phyloP scores from a whole-genome alignment of 2,797 vertebrate genomes.

The Gorsachius magnificus region DNA sequence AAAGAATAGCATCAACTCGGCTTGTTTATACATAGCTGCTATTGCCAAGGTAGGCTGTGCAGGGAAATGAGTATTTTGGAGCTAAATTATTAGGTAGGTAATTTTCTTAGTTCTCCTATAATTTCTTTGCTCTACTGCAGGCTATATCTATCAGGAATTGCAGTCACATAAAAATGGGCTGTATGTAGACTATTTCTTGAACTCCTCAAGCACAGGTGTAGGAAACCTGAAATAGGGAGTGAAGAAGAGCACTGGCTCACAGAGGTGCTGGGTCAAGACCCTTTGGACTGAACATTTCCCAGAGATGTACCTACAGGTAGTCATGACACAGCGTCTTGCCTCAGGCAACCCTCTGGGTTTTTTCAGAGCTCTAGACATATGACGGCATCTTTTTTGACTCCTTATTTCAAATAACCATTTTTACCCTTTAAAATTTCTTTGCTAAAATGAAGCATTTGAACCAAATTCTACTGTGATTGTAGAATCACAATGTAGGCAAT shows the following conservation, averaged over 20 bases:
- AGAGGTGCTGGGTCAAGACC: background rate
- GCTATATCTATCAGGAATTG: background rate
- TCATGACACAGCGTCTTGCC: background rate
- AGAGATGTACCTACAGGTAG: background rate
- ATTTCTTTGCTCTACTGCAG: background rate
- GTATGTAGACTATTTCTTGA: background rate
- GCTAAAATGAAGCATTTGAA: background rate
- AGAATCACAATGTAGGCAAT: background rate
- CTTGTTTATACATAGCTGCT: constrained; percentile 20
- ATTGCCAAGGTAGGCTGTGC: constrained; percentile 48
- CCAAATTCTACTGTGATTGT: background rate
- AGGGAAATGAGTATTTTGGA: constrained; percentile 34
- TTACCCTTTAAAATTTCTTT: background rate
- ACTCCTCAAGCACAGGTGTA: background rate
- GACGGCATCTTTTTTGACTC: background rate
- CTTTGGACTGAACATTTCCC: background rate
- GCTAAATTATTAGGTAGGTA: background rate
- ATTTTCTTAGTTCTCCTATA: background rate
- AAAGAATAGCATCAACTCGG: constrained; percentile 43
- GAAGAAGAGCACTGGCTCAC: background rate
- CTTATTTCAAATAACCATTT: background rate
- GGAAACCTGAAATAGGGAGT: background rate
- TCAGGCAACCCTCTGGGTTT: background rate
- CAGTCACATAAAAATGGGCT: background rate
- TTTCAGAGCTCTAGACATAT: background rate